Percentiles rank a stretch among this genome's conserved stretches.
Conservation (phyloP, 2,797 vertebrate genomes). For the Schizopygopsis malacanthus region DNA sequence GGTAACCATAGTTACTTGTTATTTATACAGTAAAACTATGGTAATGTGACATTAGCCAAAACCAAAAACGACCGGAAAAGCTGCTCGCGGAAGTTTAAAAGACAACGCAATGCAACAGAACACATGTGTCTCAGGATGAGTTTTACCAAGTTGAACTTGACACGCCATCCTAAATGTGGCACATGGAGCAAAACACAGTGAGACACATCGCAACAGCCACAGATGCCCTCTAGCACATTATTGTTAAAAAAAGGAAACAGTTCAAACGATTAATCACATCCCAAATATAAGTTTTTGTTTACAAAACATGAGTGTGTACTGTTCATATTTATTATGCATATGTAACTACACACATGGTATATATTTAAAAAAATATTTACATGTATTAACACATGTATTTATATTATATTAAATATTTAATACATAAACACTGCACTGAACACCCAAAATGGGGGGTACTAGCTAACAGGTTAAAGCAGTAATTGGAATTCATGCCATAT, state of each 20-base stretch:
- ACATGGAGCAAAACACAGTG: neutral
- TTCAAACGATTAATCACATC: neutral
- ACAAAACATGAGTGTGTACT: too few species aligned
- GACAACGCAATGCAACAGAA: neutral
- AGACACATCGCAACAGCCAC: neutral
- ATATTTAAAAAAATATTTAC: too few species aligned
- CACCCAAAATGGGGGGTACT: too few species aligned
- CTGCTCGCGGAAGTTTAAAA: neutral
- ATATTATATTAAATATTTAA: too few species aligned
- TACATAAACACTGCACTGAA: too few species aligned
- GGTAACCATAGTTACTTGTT: neutral
- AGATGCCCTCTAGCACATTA: neutral
- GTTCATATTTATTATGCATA: too few species aligned
- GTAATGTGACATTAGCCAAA: neutral
- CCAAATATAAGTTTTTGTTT: too few species aligned
- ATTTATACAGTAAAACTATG: neutral
- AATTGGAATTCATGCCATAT: neutral
- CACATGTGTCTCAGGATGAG: neutral
- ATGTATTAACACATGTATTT: too few species aligned
- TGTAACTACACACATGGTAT: too few species aligned
- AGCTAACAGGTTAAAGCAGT: neutral
- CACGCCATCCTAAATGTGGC: neutral
- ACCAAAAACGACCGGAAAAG: neutral
- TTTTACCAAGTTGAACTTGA: neutral
- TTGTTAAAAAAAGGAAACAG: neutral